A percentile compares a stretch with the other conserved stretches of the same genome.
Evolutionary conservation across 2,888 invertebrate genomes (phyloP).

Genomic region (Sipha maydis): DNA sequence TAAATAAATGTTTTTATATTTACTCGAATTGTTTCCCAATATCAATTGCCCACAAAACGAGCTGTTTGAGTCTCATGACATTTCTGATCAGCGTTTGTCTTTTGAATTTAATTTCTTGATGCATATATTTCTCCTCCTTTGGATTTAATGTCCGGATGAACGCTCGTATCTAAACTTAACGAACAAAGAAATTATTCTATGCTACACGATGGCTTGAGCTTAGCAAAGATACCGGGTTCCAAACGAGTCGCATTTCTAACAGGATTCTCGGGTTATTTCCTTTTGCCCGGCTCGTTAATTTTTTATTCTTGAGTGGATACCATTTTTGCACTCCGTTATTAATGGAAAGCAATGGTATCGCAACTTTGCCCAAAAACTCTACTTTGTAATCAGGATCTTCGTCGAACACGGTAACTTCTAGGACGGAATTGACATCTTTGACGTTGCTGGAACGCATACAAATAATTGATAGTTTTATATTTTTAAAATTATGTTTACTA

Average conservation of each 20-base stretch:
- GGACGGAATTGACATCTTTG: constrained; percentile 93
- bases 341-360: constrained; percentile 86
- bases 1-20: constrained; percentile 68
- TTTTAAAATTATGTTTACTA: too few species aligned
- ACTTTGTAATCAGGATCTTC: constrained; percentile 98
- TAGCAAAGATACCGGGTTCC: constrained; percentile 81
- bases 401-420: constrained; percentile 96
- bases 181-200: constrained; percentile 36
- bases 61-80: constrained; percentile 89
- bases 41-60: constrained; percentile 89
- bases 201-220: neutral
- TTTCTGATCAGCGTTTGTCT: constrained; percentile 92
- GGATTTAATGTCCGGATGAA: constrained; percentile 93
- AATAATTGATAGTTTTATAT: neutral
- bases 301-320: constrained; percentile 97
- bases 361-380: constrained; percentile 94
- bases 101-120: constrained; percentile 94
- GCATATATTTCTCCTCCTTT: constrained; percentile 93
- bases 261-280: constrained; percentile 90
- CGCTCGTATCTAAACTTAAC: constrained; percentile 76
- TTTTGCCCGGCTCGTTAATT: constrained; percentile 88
- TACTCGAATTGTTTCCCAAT: constrained; percentile 91
- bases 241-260: constrained; percentile 89
- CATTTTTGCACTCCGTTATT: constrained; percentile 91
- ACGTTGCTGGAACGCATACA: constrained; percentile 75